Evolutionary conservation across 2,888 invertebrate species (phyloP).

Genomic region (Dryobota labecula): DNA sequence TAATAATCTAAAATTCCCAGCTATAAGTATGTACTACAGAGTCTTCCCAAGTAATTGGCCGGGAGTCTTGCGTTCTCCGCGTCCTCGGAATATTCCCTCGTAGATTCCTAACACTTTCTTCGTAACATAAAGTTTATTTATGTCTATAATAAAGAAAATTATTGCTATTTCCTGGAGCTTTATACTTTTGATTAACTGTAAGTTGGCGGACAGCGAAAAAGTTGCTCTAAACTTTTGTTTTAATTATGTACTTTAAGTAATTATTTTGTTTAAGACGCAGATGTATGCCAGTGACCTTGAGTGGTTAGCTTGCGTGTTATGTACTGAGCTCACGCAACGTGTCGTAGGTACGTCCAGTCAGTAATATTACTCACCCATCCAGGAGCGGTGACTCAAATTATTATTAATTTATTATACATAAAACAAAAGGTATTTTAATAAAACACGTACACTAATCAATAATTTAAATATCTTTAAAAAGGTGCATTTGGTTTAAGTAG

Average conservation of each 20-base stretch:
- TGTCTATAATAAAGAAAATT: slow-evolving; percentile 52
- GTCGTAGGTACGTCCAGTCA: no score
- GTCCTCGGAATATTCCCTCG: slow-evolving; percentile 25
- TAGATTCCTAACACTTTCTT: slow-evolving; percentile 38
- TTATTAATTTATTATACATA: no score
- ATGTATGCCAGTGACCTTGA: no score
- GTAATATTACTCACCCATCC: no score
- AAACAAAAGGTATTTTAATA: no score
- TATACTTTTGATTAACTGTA: slow-evolving; percentile 47
- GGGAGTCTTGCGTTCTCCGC: background rate
- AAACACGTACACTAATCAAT: no score
- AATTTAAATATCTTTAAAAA: no score
- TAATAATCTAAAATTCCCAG: slow-evolving; percentile 10
- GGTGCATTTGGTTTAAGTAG: no score
- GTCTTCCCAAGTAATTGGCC: slow-evolving; percentile 22
- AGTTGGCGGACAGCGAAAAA: slow-evolving; percentile 24
- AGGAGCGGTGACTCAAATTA: no score
- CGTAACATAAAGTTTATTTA: slow-evolving; percentile 55
- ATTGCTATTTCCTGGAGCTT: slow-evolving; percentile 39
- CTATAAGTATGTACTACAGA: slow-evolving; percentile 1
- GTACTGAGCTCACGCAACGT: no score
- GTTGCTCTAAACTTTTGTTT: slow-evolving; percentile 22
- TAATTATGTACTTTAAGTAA: slow-evolving; percentile 8
- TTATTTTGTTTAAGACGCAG: background rate
- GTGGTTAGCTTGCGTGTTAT: no score